Evolutionary conservation across 2,888 invertebrate genomes (phyloP).

Genomic region (Hipparchia semele): DNA sequence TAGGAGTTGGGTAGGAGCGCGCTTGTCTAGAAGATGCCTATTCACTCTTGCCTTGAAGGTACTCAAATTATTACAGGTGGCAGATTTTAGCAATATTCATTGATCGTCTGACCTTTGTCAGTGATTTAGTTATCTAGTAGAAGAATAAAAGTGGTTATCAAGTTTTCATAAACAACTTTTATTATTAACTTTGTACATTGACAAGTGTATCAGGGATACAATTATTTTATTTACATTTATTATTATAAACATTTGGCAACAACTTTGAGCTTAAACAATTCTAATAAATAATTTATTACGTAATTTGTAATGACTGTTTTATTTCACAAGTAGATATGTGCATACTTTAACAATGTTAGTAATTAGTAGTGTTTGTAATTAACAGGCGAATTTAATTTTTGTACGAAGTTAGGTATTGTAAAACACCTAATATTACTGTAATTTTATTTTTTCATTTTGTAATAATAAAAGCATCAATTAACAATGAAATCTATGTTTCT

Average conservation of each 20-base stretch:
- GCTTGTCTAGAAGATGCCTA: no score
- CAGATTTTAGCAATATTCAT: no score
- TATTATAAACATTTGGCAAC: conserved; percentile 57
- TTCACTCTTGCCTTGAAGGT: no score
- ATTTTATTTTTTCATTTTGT: not conserved
- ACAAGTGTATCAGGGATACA: conserved; percentile 18
- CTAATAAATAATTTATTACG: conserved; percentile 18
- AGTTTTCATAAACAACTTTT: conserved; percentile 35
- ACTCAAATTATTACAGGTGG: no score
- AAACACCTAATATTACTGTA: not conserved
- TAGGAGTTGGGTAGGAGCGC: no score
- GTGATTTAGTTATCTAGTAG: not conserved
- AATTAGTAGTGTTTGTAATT: not conserved
- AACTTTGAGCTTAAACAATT: conserved; percentile 58
- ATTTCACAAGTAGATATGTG: conserved; percentile 30
- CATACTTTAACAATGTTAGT: conserved; percentile 15
- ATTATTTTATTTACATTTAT: conserved; percentile 53
- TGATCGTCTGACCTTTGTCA: no score
- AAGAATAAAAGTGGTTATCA: conserved; percentile 11
- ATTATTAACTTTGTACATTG: conserved; percentile 41
- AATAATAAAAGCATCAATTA: not conserved
- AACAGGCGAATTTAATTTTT: not conserved
- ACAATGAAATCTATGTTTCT: no score
- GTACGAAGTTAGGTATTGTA: not conserved
- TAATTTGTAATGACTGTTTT: conserved; percentile 2